Evolutionary conservation across 2,113 vertebrate genomes (phyloP).

Genomic region (Vireo altiloquus): DNA sequence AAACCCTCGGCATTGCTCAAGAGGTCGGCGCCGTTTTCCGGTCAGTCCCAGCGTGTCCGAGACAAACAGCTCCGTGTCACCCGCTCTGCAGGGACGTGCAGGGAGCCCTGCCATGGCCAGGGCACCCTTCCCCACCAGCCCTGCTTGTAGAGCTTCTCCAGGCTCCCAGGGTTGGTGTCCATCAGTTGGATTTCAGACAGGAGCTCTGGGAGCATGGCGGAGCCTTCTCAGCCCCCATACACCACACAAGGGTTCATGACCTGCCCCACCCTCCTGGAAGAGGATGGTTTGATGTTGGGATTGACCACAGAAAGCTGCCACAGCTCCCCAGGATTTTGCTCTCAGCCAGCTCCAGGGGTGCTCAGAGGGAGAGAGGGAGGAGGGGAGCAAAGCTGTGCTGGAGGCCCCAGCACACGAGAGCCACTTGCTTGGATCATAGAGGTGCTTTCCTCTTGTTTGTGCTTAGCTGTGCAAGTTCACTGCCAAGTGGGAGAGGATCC

Average conservation of each 20-base stretch:
- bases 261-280: background rate
- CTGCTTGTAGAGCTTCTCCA: background rate
- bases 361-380: background rate
- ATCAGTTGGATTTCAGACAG: accelerated
- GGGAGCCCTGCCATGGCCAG: background rate
- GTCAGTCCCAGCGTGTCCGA: background rate
- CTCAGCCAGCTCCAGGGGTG: background rate
- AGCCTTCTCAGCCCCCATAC: background rate
- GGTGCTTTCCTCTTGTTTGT: background rate
- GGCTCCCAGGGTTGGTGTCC: background rate
- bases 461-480: background rate
- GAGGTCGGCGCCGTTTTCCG: background rate
- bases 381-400: background rate
- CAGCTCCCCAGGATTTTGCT: background rate
- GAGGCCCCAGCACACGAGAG: background rate
- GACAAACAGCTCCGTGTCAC: background rate
- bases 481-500: background rate
- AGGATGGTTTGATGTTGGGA: background rate
- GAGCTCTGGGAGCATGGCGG: accelerated
- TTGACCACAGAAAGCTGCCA: background rate
- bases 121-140: background rate
- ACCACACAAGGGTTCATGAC: accelerated
- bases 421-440: accelerated
- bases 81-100: background rate
- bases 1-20: background rate